Percentiles rank a stretch among this genome's conserved stretches.
phyloP scores from a whole-genome alignment of 2,797 vertebrate species.

The Lagocephalus sceleratus region DNA sequence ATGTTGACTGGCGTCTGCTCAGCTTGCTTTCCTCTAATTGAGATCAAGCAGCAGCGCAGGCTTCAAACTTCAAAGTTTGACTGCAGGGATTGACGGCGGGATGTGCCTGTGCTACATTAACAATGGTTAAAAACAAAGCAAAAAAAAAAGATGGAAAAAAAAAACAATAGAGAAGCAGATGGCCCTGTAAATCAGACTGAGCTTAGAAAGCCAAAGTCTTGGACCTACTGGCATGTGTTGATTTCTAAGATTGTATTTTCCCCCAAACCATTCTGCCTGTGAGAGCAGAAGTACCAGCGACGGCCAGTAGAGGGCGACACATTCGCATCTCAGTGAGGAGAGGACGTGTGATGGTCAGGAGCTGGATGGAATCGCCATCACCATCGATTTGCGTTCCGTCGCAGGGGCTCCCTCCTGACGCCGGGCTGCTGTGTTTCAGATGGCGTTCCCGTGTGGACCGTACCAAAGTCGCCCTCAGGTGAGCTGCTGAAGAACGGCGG shows the following conservation, averaged over 20 bases:
- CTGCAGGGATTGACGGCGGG: constrained; percentile 20
- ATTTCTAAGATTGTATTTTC: constrained; percentile 2
- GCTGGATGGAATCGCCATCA: background rate
- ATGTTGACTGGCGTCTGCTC: constrained; percentile 33
- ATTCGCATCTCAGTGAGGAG: no score
- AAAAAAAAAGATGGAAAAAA: constrained; percentile 11
- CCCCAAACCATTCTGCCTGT: constrained; percentile 13
- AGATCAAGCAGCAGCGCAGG: constrained; percentile 33
- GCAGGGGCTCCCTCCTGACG: constrained; percentile 22
- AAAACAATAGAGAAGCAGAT: no score
- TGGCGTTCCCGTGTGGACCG: constrained; percentile 87
- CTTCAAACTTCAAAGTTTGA: constrained; percentile 47
- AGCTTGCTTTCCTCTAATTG: constrained; percentile 43
- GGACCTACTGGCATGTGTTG: no score
- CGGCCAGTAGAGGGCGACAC: no score
- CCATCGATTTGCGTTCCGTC: background rate
- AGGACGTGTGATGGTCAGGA: no score
- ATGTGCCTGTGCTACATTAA: constrained; percentile 26
- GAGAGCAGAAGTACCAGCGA: no score
- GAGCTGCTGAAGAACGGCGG: constrained; percentile 87
- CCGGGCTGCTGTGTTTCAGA: constrained; percentile 72
- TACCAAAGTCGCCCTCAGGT: constrained; percentile 86
- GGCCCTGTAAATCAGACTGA: no score
- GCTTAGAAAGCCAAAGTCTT: no score
- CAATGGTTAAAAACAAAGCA: constrained; percentile 38